These are phyloP conservation scores for Tachycineta bicolor DNA, from an alignment of 2,113 vertebrate genomes.

Conservation along the genomic window DNA sequence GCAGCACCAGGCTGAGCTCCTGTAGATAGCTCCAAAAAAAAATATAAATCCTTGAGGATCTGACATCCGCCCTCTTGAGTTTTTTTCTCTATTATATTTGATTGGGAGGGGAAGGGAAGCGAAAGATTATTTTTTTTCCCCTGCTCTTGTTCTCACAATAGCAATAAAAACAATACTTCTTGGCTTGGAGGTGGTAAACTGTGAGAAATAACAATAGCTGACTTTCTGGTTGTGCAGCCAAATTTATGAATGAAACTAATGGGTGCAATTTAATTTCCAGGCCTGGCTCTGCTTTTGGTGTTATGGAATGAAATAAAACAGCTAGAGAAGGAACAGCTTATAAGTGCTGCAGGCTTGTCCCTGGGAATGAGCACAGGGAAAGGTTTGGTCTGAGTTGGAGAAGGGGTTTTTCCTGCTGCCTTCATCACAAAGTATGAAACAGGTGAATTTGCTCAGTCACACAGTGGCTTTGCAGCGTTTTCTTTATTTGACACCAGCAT, in stretches of 20 bases:
- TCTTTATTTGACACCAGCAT: not conserved
- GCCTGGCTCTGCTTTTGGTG: not conserved
- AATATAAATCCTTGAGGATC: conserved; percentile 11
- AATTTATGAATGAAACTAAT: conserved; percentile 47
- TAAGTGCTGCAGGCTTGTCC: not conserved
- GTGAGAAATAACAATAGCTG: conserved; percentile 38
- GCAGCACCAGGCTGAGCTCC: not conserved
- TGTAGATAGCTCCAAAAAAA: not conserved
- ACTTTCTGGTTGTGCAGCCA: not conserved
- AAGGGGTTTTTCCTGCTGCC: not conserved
- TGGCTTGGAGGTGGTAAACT: not conserved
- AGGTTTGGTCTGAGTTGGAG: not conserved
- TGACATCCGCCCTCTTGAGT: not conserved
- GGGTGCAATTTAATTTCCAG: not conserved
- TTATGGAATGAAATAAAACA: not conserved
- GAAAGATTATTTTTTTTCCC: not conserved
- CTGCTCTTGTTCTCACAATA: conserved; percentile 41
- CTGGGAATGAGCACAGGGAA: not conserved
- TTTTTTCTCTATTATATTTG: conserved; percentile 29
- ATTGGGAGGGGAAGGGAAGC: conserved; percentile 40
- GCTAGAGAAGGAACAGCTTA: not conserved
- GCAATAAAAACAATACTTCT: conserved; percentile 65
- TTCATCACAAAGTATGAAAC: not conserved
- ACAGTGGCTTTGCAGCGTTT: not conserved
- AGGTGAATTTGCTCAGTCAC: not conserved